A percentile compares a stretch with the other conserved stretches of the same genome.
Evolutionary conservation across 2,113 vertebrate genomes (phyloP).

Genomic region (Tragulus kanchil): DNA sequence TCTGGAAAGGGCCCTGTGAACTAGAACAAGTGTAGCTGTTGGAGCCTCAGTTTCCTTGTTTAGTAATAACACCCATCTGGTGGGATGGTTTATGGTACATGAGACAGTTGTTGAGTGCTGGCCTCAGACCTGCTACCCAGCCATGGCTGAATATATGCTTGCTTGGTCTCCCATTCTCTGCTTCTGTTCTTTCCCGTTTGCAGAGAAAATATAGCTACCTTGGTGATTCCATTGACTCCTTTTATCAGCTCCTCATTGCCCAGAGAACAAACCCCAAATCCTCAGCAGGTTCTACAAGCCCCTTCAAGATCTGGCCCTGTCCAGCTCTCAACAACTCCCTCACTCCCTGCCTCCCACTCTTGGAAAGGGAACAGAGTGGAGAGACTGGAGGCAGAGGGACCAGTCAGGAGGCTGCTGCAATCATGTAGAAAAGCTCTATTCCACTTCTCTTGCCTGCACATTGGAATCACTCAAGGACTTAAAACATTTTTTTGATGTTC

Average conservation of each 20-base stretch:
- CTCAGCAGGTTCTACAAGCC: background rate
- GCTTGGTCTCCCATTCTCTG: background rate
- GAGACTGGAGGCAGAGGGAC: background rate
- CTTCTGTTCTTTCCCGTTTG: background rate
- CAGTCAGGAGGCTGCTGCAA: background rate
- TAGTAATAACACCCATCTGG: background rate
- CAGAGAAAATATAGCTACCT: constrained; percentile 4
- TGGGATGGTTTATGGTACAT: background rate
- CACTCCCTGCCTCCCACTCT: too few relatives aligned
- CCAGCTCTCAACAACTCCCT: background rate
- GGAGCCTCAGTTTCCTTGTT: background rate
- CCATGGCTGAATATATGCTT: background rate
- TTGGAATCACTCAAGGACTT: background rate
- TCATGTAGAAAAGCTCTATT: background rate
- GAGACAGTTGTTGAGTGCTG: background rate
- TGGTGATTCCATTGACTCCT: background rate
- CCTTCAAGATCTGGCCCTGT: background rate
- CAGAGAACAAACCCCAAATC: constrained; percentile 25
- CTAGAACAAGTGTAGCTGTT: background rate
- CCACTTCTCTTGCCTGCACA: background rate
- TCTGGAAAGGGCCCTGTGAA: background rate
- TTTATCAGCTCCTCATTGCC: background rate
- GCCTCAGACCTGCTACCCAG: background rate
- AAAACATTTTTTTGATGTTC: background rate
- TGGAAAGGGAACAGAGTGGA: background rate